Evolutionary conservation across 2,797 vertebrate species (phyloP), one percentile per base, ranked within the genome.

Genomic region (Epinephelus coioides): DNA sequence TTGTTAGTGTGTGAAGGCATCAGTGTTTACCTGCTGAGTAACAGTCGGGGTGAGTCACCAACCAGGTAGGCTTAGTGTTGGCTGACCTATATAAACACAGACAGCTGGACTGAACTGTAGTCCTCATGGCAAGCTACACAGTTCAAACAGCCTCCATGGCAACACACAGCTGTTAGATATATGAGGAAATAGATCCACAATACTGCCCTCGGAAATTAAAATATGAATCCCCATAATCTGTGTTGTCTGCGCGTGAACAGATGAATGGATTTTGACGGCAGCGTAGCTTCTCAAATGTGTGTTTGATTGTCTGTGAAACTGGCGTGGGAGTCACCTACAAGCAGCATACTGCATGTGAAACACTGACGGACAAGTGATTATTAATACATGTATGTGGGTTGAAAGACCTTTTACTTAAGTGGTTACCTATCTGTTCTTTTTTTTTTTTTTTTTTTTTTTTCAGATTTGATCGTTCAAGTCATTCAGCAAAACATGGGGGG

Each of bases 401-500:
- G 8, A 50, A 64, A 65, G 15, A 43, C 19, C 21, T 57, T 13
- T 19, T 71, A 12, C 23, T 25, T 17, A 43, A 13, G 19, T 38
- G 34, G n/a, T 47, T 23, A 23, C 11, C 19, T 47, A 4, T 49
- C 19, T 44, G 10, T 83, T 38, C n/a, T 30, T 30, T 30, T 30
- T 27, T 27, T 86, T 5, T 85, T 30, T 30, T 30, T 30, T 27
- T 27, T 86, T 5, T 85, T 56, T 44, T 87, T 64, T 83, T 12
- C 90, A 96, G 96, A 96, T 87, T 83, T 96, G 51, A 95, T 96
- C 73, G 89, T 95, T n/a, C 92, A 71, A 83, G 66, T 94, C 47
- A 89, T 96, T 78, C 92, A 95, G 69, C 92, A 96, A 87, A 96
- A 95, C 88, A 94, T 92, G 92, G 94, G 94, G 7, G 94, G 91